Evolutionary conservation across 2,888 invertebrate genomes (phyloP).

Genomic region (Thyatira batis): DNA sequence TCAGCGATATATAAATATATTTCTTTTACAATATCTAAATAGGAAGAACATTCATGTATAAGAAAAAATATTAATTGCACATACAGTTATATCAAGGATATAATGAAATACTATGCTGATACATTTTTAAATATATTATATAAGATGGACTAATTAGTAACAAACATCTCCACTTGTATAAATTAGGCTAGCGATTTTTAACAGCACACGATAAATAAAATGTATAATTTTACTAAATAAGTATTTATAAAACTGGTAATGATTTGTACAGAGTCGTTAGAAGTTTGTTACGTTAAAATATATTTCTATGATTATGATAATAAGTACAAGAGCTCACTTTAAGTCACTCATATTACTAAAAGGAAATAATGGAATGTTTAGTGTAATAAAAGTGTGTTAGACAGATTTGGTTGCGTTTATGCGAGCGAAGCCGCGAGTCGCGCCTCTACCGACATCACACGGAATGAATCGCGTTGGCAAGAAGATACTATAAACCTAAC

Average conservation of each 20-base stretch:
- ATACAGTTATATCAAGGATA: slow-evolving; percentile 59
- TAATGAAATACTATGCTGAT: slow-evolving; percentile 44
- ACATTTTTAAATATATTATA: slow-evolving; percentile 3
- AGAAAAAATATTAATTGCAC: slow-evolving; percentile 76
- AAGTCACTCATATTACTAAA: slow-evolving; percentile 72
- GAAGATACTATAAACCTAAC: slow-evolving; percentile 35
- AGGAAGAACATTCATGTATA: slow-evolving; percentile 74
- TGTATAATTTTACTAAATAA: slow-evolving; percentile 24
- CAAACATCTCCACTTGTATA: slow-evolving; percentile 28
- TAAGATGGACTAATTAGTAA: slow-evolving; percentile 15
- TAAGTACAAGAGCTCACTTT: slow-evolving; percentile 80
- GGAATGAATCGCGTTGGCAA: slow-evolving; percentile 40
- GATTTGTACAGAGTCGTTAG: slow-evolving; percentile 18
- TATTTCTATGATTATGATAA: slow-evolving; percentile 33
- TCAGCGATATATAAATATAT: slow-evolving; percentile 74
- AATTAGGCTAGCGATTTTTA: slow-evolving; percentile 45
- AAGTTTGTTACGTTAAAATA: slow-evolving; percentile 20
- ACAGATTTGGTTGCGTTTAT: slow-evolving; percentile 30
- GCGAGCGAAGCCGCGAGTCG: slow-evolving; percentile 18
- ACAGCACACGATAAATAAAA: slow-evolving; percentile 31
- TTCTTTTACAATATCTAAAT: slow-evolving; percentile 63
- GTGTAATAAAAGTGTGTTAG: slow-evolving; percentile 53
- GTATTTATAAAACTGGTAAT: slow-evolving; percentile 24
- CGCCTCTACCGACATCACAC: slow-evolving; percentile 15
- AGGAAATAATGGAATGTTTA: slow-evolving; percentile 71